These are phyloP conservation scores for Daktulosphaira vitifoliae DNA, from an alignment of 1,140 invertebrate species.

Conservation along the genomic window DNA sequence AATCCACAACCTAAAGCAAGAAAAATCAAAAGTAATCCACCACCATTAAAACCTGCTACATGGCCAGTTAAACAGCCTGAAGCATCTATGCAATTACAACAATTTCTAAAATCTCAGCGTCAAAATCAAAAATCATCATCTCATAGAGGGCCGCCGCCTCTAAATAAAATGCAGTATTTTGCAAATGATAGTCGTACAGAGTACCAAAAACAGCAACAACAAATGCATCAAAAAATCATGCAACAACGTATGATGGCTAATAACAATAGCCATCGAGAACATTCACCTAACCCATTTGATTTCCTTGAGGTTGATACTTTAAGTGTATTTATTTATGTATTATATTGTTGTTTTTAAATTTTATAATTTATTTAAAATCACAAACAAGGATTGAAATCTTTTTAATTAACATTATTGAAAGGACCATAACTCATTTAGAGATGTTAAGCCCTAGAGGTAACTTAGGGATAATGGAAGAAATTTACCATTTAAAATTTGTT, in stretches of 20 bases:
- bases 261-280: constrained; percentile 20
- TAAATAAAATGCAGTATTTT: constrained; percentile 32
- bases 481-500: too few relatives aligned
- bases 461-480: too few relatives aligned
- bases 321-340: not conserved
- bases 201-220: constrained; percentile 31
- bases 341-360: not conserved
- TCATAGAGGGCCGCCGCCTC: constrained; percentile 16
- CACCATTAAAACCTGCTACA: constrained; percentile 21
- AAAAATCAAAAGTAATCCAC: constrained; percentile 17
- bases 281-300: constrained; percentile 33
- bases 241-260: constrained; percentile 16
- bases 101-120: constrained; percentile 24
- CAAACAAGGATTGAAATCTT: not conserved
- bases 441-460: too few relatives aligned
- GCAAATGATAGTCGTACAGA: constrained; percentile 26
- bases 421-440: not conserved
- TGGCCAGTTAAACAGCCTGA: constrained; percentile 5
- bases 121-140: not conserved
- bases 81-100: constrained; percentile 26
- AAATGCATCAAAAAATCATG: constrained; percentile 30
- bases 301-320: constrained; percentile 25
- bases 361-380: not conserved
- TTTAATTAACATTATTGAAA: not conserved
- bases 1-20: constrained; percentile 8